phyloP scores from a whole-genome alignment of 2,888 invertebrate species.

The Thyatira batis region DNA sequence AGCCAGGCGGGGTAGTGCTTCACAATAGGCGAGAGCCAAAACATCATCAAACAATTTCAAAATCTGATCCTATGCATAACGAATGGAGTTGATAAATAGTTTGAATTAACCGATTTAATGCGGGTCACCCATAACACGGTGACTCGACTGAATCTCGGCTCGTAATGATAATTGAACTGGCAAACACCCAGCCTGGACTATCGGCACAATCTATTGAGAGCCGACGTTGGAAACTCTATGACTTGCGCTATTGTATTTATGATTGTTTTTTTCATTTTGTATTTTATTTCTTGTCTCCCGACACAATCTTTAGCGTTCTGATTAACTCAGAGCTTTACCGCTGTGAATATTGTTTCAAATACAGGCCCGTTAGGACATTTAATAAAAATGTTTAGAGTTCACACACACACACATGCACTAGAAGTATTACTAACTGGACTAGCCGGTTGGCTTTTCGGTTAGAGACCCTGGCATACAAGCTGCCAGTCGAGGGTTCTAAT shows the following conservation, averaged over 20 bases:
- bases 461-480: too few relatives aligned
- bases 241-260: constrained; percentile 78
- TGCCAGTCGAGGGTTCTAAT: too few relatives aligned
- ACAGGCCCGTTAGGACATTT: constrained; percentile 54
- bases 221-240: constrained; percentile 72
- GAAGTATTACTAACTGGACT: neutral
- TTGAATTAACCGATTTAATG: constrained; percentile 83
- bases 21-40: constrained; percentile 72
- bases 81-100: constrained; percentile 81
- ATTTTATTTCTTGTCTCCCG: constrained; percentile 72
- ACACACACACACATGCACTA: constrained; percentile 7
- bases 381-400: constrained; percentile 39
- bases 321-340: constrained; percentile 77
- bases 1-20: constrained; percentile 58
- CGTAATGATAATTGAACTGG: constrained; percentile 82
- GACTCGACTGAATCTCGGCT: constrained; percentile 69
- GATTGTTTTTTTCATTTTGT: constrained; percentile 70
- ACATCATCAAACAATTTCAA: constrained; percentile 80
- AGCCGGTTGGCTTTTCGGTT: too few relatives aligned
- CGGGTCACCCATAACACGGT: constrained; percentile 80
- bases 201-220: constrained; percentile 72
- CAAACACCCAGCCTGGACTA: constrained; percentile 79
- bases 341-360: constrained; percentile 76
- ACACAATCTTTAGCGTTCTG: constrained; percentile 82
- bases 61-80: constrained; percentile 81